These are phyloP conservation scores for Botrylloides violaceus DNA, from an alignment of 23 tunicate species.

Conservation along the genomic window DNA sequence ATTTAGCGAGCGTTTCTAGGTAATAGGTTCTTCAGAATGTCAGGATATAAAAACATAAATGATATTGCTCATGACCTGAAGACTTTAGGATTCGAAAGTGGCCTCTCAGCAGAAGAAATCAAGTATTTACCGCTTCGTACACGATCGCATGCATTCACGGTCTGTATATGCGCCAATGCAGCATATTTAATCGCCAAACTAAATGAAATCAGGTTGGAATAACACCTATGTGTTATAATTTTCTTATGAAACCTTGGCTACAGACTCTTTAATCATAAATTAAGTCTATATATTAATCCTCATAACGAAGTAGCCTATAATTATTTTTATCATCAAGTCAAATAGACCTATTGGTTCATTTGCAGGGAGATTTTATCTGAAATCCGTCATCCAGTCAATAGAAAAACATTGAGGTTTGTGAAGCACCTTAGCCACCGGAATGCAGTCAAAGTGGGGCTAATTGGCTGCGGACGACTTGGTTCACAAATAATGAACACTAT, in stretches of 20 bases:
- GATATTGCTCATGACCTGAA: conserved; percentile 64
- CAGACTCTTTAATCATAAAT: no score
- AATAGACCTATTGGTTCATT: background rate
- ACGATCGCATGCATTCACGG: conserved; percentile 72
- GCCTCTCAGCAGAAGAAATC: conserved; percentile 54
- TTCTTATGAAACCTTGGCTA: no score
- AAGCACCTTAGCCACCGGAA: conserved; percentile 39
- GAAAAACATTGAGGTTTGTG: conserved; percentile 60
- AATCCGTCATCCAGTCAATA: conserved; percentile 67
- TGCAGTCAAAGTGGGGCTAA: conserved; percentile 59
- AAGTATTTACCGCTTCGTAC: conserved; percentile 44
- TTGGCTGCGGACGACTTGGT: conserved; percentile 88
- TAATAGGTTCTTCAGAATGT: conserved; percentile 3
- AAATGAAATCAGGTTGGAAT: conserved; percentile 79
- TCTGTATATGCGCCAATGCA: conserved; percentile 69
- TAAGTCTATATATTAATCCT: no score
- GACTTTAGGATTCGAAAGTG: conserved; percentile 55
- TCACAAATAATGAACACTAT: conserved; percentile 58
- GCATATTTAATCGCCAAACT: conserved; percentile 53
- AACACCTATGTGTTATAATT: no score
- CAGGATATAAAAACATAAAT: conserved; percentile 19
- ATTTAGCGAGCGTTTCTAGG: no score
- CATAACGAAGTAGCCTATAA: no score
- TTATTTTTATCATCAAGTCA: no score
- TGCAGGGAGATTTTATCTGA: conserved; percentile 60